Conservation (phyloP, 2,797 vertebrate genomes). For the Peromyscus attwateri region DNA sequence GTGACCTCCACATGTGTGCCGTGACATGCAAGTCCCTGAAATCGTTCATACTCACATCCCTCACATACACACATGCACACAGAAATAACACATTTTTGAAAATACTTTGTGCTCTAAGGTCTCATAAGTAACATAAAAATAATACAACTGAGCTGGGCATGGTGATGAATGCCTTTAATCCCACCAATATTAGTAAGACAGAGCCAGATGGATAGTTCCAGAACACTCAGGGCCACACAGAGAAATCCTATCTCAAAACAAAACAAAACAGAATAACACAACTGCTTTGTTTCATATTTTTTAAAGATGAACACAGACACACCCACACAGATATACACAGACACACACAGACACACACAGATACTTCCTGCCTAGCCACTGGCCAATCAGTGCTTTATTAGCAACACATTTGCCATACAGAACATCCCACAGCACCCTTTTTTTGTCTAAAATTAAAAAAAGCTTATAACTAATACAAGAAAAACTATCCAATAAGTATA, state of each 20-base stretch:
- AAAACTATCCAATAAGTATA: too few relatives aligned
- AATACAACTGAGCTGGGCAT: not conserved
- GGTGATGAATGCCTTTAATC: not conserved
- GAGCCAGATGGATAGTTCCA: not conserved
- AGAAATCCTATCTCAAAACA: not conserved
- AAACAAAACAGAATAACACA: not conserved
- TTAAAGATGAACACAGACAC: constrained; percentile 29
- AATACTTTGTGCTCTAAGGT: not conserved
- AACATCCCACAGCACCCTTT: too few relatives aligned
- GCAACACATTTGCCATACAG: too few relatives aligned
- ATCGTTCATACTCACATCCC: not conserved
- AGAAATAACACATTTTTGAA: not conserved
- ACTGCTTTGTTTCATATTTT: not conserved
- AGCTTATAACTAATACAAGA: too few relatives aligned
- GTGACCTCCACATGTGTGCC: not conserved
- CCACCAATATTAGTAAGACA: not conserved
- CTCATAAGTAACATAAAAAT: not conserved
- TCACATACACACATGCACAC: not conserved
- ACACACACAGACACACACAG: not conserved
- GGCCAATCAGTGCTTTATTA: too few relatives aligned
- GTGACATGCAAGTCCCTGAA: not conserved
- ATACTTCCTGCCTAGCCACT: too few relatives aligned
- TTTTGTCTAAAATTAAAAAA: too few relatives aligned
- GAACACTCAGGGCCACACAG: not conserved
- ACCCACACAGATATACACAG: not conserved